phyloP scores from a whole-genome alignment of 2,888 invertebrate species.

The Belgica antarctica region DNA sequence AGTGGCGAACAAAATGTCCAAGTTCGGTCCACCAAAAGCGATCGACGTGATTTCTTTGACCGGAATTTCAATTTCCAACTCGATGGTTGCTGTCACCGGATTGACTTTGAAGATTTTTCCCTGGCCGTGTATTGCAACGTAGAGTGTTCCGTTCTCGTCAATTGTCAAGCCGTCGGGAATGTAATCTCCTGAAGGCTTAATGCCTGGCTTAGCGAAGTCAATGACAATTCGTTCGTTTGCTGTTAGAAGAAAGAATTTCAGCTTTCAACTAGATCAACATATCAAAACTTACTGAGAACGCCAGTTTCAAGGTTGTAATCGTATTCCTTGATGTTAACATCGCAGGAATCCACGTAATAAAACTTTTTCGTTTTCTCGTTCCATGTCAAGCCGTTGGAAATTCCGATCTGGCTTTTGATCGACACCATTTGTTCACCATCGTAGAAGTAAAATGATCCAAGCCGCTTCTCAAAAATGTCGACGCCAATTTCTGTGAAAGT shows the following conservation, averaged over 20 bases:
- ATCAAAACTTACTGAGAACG: slow-evolving; percentile 58
- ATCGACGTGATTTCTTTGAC: slow-evolving; percentile 68
- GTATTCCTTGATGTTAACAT: slow-evolving; percentile 65
- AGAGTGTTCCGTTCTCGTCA: slow-evolving; percentile 72
- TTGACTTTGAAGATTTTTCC: slow-evolving; percentile 58
- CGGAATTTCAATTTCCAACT: slow-evolving; percentile 63
- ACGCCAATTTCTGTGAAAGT: slow-evolving; percentile 45
- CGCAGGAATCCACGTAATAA: slow-evolving; percentile 73
- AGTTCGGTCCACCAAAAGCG: slow-evolving; percentile 68
- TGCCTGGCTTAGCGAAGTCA: slow-evolving; percentile 56
- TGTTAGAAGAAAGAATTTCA: slow-evolving; percentile 49
- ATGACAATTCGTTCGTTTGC: slow-evolving; percentile 63
- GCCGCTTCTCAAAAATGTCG: slow-evolving; percentile 51
- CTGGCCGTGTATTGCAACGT: slow-evolving; percentile 73
- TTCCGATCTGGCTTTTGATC: slow-evolving; percentile 55
- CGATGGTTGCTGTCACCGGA: slow-evolving; percentile 56
- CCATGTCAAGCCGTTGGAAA: slow-evolving; percentile 81
- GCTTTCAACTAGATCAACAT: too few relatives aligned
- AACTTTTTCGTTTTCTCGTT: slow-evolving; percentile 64
- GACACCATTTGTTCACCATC: slow-evolving; percentile 47
- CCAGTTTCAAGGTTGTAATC: slow-evolving; percentile 70
- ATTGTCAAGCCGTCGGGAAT: slow-evolving; percentile 77
- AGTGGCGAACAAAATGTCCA: slow-evolving; percentile 70
- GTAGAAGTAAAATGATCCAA: slow-evolving; percentile 52
- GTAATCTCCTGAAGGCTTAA: slow-evolving; percentile 51